Base-by-base conservation (phyloP, 2,888 invertebrate genomes). In the Amphipyra berbera region DNA sequence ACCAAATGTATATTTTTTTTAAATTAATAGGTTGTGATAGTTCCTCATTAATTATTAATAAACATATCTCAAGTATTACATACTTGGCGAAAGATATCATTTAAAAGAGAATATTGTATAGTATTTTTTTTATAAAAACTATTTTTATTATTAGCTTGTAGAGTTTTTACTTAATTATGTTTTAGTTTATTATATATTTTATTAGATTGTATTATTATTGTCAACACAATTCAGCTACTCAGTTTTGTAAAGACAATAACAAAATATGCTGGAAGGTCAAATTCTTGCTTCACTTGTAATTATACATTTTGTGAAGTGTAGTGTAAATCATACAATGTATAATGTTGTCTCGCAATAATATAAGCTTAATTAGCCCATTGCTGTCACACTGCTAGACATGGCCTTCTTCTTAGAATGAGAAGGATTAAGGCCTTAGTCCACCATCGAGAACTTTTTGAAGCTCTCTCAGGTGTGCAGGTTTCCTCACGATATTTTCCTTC, bases 21-120 rank as follows among this genome's bases (percentile, higher is more conserved):
- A n/a, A 41, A 14, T 41, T 13, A 30, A 13, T 30, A 35, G 47
- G 67, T 67, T 64, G 67, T 64, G 64, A 67, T 58, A 48, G 35
- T 40, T 49, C 35, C 40, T 57, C 14, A 33, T 66, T 48, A 35
- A 40, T 45, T 12, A 40, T 45, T 12, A 33, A 63, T 37, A 45
- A 27, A 30, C 14, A n/a, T n/a, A 27, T 9, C 9, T 15, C 41
- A 14, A 41, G 41, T 14, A 41, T 41, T 41, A 41, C 3, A 14
- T 30, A 45, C 15, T 45, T 45, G 15, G 44, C 12, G 9, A n/a
- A 15, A 37, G 9, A 14, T 15, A n/a, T 1, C 1, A 21, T 2
- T 21, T 21, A 21, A 21, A 21, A 21, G 21, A 21, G 21, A 21
- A 21, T 21, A 21, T 21, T 33, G 33, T 33, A 33, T 9, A 4